Percentiles rank a stretch among this genome's conserved stretches.
These are phyloP conservation scores for Oncorhynchus masou DNA, from an alignment of 2,113 vertebrate genomes.

Conservation along the genomic window DNA sequence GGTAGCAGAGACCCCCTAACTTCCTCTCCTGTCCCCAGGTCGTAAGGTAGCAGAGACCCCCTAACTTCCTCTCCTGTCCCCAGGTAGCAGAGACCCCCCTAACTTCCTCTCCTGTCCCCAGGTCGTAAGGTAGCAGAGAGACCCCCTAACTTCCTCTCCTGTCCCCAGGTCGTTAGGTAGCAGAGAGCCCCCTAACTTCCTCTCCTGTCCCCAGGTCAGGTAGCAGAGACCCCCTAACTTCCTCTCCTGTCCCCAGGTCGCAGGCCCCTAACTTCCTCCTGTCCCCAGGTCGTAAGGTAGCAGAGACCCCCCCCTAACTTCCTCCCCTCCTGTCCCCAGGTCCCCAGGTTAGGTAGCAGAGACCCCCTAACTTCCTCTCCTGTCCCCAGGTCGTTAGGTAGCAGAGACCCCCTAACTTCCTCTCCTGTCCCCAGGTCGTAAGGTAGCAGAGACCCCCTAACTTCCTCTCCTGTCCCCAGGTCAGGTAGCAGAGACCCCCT, in stretches of 20 bases:
- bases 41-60: too few species aligned
- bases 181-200: constrained; percentile 87
- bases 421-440: constrained; percentile 83
- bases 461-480: constrained; percentile 86
- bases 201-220: constrained; percentile 82
- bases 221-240: constrained; percentile 71
- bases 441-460: constrained; percentile 83
- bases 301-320: constrained; percentile 87
- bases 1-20: constrained; percentile 83
- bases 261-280: constrained; percentile 85
- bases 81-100: too few species aligned
- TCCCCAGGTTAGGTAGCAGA: constrained; percentile 84
- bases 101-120: constrained; percentile 3
- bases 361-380: constrained; percentile 47
- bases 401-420: constrained; percentile 87
- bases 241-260: constrained; percentile 72
- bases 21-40: constrained; percentile 86
- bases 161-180: constrained; percentile 82
- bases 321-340: constrained; percentile 83
- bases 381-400: constrained; percentile 83
- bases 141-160: background rate
- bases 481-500: constrained; percentile 79
- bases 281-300: constrained; percentile 83
- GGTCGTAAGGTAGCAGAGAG: constrained; percentile 6
- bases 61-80: too few species aligned